phyloP scores from a whole-genome alignment of 1,140 invertebrate species.

The Sycophaga agraensis region DNA sequence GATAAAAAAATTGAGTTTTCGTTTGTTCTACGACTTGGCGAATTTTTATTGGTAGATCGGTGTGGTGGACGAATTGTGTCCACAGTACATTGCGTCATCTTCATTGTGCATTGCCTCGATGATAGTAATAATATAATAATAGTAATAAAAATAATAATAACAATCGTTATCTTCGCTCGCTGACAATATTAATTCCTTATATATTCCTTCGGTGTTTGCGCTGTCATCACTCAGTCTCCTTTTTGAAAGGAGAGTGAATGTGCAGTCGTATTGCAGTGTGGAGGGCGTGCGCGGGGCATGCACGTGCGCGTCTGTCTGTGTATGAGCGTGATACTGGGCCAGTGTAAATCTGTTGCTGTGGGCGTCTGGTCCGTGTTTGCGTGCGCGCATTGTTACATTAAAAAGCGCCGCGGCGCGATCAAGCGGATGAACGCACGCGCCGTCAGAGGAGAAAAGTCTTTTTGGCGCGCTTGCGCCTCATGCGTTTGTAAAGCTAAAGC shows the following conservation, averaged over 20 bases:
- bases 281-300: too few relatives aligned
- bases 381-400: constrained; percentile 25
- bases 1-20: constrained; percentile 16
- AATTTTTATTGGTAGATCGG: constrained; percentile 48
- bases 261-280: too few relatives aligned
- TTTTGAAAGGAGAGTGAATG: constrained; percentile 28
- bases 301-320: too few relatives aligned
- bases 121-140: not conserved
- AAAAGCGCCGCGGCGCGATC: constrained; percentile 27
- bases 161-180: constrained; percentile 14
- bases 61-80: constrained; percentile 33
- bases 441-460: constrained; percentile 27
- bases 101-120: constrained; percentile 32
- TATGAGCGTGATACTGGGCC: too few relatives aligned
- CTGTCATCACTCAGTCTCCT: not conserved
- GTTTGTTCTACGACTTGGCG: constrained; percentile 42
- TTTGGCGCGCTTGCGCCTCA: constrained; percentile 25
- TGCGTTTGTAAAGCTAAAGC: constrained; percentile 40
- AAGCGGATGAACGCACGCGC: constrained; percentile 26
- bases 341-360: too few relatives aligned
- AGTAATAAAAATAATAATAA: too few relatives aligned
- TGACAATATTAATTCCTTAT: constrained; percentile 5
- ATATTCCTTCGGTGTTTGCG: not conserved
- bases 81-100: constrained; percentile 48
- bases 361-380: too few relatives aligned